Conservation (phyloP, 2,888 invertebrate species). For the Epirrhoe tristata region DNA sequence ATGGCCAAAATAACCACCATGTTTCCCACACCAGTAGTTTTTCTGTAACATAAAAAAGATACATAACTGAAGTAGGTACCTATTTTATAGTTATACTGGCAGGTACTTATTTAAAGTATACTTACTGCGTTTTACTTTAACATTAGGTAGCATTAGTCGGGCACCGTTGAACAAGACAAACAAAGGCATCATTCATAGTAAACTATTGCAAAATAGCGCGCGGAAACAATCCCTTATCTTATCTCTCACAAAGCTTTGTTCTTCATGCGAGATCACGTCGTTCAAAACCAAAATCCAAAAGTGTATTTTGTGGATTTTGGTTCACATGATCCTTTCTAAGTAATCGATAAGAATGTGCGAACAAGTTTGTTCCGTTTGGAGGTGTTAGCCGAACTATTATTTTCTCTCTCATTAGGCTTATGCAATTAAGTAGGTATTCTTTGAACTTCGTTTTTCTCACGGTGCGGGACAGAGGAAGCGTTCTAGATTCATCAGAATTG, state of each 20-base stretch:
- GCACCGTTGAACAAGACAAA: constrained; percentile 1
- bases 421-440: constrained; percentile 14
- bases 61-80: no score
- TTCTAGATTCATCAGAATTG: not conserved
- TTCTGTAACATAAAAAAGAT: no score
- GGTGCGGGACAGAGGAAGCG: constrained; percentile 9
- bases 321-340: constrained; percentile 64
- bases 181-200: not conserved
- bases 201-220: constrained; percentile 35
- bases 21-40: no score
- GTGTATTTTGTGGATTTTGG: constrained; percentile 44
- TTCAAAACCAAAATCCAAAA: constrained; percentile 52
- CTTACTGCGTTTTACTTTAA: not conserved
- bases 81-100: no score
- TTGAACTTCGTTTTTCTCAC: constrained; percentile 36
- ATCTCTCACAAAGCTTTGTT: constrained; percentile 61
- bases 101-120: no score
- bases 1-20: no score
- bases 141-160: not conserved
- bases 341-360: constrained; percentile 70
- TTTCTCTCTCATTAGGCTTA: constrained; percentile 20
- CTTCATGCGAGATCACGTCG: constrained; percentile 56
- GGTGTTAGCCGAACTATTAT: constrained; percentile 22
- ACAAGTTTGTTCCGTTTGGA: constrained; percentile 50
- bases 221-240: constrained; percentile 51